Evolutionary conservation across 2,888 invertebrate species (phyloP), one percentile per base, ranked within the genome.

Genomic region (Sericinus montela): DNA sequence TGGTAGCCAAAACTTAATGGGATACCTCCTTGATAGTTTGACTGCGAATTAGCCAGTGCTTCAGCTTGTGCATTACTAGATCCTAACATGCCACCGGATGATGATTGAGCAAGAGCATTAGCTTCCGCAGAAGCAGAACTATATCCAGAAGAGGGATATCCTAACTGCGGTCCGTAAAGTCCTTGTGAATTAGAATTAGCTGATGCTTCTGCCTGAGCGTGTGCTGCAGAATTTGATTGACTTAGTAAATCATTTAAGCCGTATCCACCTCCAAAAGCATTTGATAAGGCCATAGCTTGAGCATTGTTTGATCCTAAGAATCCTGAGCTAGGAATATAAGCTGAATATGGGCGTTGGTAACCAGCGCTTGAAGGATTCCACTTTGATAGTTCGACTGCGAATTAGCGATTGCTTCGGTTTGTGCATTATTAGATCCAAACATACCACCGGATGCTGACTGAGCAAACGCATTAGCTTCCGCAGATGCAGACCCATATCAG

Each of bases 221-320:
- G 19, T 5, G 19, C 19, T 3, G 2, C 5, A 2, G 19, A 3
- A 19, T 19, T 19, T 3, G 19, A 37, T 38, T 44, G 29, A 29
- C 29, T n/a, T n/a, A 10, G 30, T 6, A 16, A 32, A 11, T 42
- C 32, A 19, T 19, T 19, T 16, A 19, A 19, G n/a, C n/a, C n/a
- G n/a, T n/a, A 19, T 19, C 5, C 5, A 2, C 19, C 3, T 19
- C 19, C 19, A 2, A 16, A 32, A 37, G 16, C 52, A 34, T 50
- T 48, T 6, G 59, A 58, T 16, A 40, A 41, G n/a, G 29, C 29
- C n/a, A 10, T 4, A 29, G 29, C 29, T 29, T 29, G 29, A 3
- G 29, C 38, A 19, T 41, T 25, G 49, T 46, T 13, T 23, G 28
- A 1, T 44, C 39, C 42, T 19, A 37, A 15, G 19, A 19, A 1